A percentile compares a stretch with the other conserved stretches of the same genome.
These are phyloP conservation scores for Polypedilum vanderplanki DNA, from an alignment of 1,140 invertebrate genomes.

Conservation along the genomic window DNA sequence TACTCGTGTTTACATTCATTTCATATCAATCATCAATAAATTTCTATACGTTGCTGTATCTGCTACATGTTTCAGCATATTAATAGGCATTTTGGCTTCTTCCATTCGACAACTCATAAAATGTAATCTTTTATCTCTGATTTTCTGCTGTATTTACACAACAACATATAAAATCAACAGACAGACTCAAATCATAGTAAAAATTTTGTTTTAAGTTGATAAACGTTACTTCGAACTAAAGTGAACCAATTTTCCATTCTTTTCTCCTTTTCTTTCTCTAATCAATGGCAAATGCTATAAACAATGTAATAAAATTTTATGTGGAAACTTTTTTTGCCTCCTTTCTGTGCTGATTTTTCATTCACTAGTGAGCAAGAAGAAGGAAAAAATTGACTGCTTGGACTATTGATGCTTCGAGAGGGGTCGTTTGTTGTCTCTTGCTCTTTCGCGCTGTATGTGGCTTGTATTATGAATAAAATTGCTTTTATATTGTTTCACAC, in stretches of 20 bases:
- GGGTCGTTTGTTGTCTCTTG: not conserved
- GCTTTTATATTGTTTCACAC: not conserved
- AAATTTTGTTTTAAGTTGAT: not conserved
- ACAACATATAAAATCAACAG: too few species aligned
- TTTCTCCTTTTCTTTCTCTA: not conserved
- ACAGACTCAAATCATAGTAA: too few species aligned
- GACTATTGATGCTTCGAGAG: not conserved
- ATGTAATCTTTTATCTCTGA: constrained; percentile 19
- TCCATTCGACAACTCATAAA: constrained; percentile 5
- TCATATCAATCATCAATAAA: constrained; percentile 26
- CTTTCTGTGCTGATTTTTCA: not conserved
- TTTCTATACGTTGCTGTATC: not conserved
- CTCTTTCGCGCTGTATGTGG: not conserved
- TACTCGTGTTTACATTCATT: constrained; percentile 11
- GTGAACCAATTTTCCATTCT: not conserved
- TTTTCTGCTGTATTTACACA: not conserved
- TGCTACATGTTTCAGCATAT: constrained; percentile 11
- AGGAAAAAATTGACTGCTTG: constrained; percentile 22
- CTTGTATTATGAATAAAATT: not conserved
- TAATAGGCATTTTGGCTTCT: not conserved
- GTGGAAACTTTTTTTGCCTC: not conserved
- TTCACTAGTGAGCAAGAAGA: not conserved
- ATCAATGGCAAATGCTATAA: constrained; percentile 24
- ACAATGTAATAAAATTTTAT: constrained; percentile 29
- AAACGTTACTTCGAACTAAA: constrained; percentile 3